A percentile compares a stretch with the other conserved stretches of the same genome.
Conservation (phyloP, 2,888 invertebrate species). For the Callyntrura guangdongensis region DNA sequence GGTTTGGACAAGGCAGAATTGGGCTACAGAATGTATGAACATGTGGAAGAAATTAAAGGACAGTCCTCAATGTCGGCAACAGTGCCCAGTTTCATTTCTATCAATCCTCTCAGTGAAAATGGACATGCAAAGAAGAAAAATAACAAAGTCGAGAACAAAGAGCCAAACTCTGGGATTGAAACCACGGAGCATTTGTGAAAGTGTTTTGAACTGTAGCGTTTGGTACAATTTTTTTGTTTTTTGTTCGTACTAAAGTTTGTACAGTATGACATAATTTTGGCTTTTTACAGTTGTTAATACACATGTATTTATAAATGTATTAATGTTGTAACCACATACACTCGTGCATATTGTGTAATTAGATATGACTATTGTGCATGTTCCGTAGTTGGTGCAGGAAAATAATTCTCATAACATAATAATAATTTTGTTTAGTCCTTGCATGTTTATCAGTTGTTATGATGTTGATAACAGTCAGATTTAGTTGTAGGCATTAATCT, state of each 20-base stretch:
- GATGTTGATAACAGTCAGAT: too few relatives aligned
- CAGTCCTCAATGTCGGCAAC: constrained; percentile 45
- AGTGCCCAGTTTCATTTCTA: constrained; percentile 69
- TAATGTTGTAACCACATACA: too few relatives aligned
- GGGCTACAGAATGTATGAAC: constrained; percentile 82
- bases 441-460: too few relatives aligned
- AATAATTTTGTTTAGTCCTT: too few relatives aligned
- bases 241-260: background rate
- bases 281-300: too few relatives aligned
- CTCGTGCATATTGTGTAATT: too few relatives aligned
- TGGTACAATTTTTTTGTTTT: background rate
- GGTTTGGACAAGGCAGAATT: constrained; percentile 81
- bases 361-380: too few relatives aligned
- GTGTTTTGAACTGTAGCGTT: background rate
- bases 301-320: too few relatives aligned
- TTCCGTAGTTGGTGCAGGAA: too few relatives aligned
- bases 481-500: too few relatives aligned
- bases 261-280: too few relatives aligned
- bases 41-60: constrained; percentile 78
- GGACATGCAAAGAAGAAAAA: constrained; percentile 59
- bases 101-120: constrained; percentile 72
- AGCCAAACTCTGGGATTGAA: constrained; percentile 15
- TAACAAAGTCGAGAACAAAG: constrained; percentile 49
- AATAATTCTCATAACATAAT: too few relatives aligned
- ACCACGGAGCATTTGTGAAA: constrained; percentile 66